Evolutionary conservation across 2,113 vertebrate species (phyloP).

Genomic region (Catharus minimus): DNA sequence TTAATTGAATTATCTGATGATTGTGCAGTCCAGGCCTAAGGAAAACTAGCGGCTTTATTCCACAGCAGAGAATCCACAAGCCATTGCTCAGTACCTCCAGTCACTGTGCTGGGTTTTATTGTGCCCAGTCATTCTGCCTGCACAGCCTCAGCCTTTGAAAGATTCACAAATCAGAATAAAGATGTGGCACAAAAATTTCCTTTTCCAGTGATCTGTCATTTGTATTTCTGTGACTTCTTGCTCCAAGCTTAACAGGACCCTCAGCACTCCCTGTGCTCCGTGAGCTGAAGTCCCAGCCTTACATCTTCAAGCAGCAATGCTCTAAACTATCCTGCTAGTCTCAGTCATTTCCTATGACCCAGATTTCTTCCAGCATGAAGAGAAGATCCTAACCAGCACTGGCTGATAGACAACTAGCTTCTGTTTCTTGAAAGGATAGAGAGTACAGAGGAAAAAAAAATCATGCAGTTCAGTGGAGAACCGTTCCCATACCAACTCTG

Average conservation of each 20-base stretch:
- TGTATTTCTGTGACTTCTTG: background rate
- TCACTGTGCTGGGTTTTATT: background rate
- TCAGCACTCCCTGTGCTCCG: background rate
- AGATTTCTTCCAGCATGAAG: constrained; percentile 22
- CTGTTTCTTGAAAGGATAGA: constrained; percentile 27
- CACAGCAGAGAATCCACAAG: background rate
- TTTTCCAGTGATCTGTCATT: constrained; percentile 2
- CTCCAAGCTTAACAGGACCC: background rate
- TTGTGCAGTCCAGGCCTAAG: background rate
- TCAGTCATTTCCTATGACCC: background rate
- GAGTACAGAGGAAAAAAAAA: background rate
- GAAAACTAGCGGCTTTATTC: background rate
- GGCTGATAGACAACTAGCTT: constrained; percentile 27
- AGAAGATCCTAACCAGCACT: background rate
- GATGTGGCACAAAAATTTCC: background rate
- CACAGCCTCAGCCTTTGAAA: background rate
- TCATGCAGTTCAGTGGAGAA: background rate
- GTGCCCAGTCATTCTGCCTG: background rate
- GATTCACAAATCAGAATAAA: background rate
- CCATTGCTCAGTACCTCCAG: background rate
- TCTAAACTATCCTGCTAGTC: constrained; percentile 11
- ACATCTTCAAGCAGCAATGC: background rate
- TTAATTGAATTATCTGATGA: background rate
- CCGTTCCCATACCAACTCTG: background rate
- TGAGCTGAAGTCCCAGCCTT: background rate